Base-by-base conservation (phyloP, 2,113 vertebrate genomes). In the Perognathus longimembris region DNA sequence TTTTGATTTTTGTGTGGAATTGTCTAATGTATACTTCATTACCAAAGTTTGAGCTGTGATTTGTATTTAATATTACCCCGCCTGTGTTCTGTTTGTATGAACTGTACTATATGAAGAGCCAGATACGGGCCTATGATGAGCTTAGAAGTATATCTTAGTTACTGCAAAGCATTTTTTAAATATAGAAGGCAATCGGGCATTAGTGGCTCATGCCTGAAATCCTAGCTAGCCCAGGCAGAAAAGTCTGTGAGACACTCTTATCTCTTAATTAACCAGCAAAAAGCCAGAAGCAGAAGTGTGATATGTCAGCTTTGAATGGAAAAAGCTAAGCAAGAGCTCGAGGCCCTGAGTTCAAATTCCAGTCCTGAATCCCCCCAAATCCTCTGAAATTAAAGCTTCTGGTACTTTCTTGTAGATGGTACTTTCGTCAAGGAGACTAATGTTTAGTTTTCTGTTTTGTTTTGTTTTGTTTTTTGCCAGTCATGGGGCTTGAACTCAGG, bases 21-120 rank as follows among this genome's bases (percentile, higher is more conserved):
- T 54, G 50, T 30, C 21, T 69, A 84, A 76, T 89, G 80, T 86
- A 92, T 85, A 34, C 9, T 8, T 94, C 11, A 7, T 64, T 88
- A 64, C 40, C 78, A 75, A 75, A 85, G 74, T 54, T 64, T 30
- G 24, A 81, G 6, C 38, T 90, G 5, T 78, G 22, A 69, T 63
- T 89, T 83, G 42, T 12, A 61, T 54, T 79, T 86, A 80, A 21
- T 54, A 20, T 30, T 67, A 54, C 59, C 21, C 20, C 24, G 26
- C 32, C 45, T 2, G 14, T 22, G 1, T 3, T 57, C 9, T 38
- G 18, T 57, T 59, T 18, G 69, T 77, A 66, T 2, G 26, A 76
- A 69, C 18, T 73, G 9, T 73, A 59, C 59, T 78, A 45, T 82
- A 42, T 77, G 54, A 78, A 90, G 40, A 82, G 17, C 34, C 59